Conservation (phyloP, 2,888 invertebrate species). For the Luffia ferchaultella region DNA sequence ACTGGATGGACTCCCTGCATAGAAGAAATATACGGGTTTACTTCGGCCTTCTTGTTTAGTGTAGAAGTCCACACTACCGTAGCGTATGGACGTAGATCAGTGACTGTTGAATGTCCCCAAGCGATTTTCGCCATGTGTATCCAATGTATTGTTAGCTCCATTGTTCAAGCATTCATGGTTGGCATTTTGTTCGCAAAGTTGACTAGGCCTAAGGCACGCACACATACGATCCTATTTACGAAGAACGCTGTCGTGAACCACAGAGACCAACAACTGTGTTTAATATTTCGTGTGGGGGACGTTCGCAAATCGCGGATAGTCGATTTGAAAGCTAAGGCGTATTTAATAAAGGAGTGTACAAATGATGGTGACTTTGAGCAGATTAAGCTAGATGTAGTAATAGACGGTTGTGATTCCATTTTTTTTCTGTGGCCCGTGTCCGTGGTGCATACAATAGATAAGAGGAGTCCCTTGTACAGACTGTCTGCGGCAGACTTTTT, state of each 20-base stretch:
- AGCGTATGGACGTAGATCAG: conserved; percentile 84
- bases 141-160: conserved; percentile 92
- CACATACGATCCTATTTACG: conserved; percentile 93
- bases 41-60: conserved; percentile 93
- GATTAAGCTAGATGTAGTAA: conserved; percentile 75
- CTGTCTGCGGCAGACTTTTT: conserved; percentile 90
- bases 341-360: conserved; percentile 80
- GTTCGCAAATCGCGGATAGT: conserved; percentile 95
- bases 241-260: conserved; percentile 88
- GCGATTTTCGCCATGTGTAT: conserved; percentile 94
- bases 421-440: conserved; percentile 98
- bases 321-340: conserved; percentile 87
- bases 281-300: conserved; percentile 94
- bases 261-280: conserved; percentile 83
- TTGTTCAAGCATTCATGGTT: conserved; percentile 83
- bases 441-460: conserved; percentile 89
- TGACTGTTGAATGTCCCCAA: conserved; percentile 92
- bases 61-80: conserved; percentile 97
- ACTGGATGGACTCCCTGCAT: conserved; percentile 86
- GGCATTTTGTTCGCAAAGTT: conserved; percentile 96
- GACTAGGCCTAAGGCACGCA: conserved; percentile 92
- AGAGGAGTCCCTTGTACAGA: conserved; percentile 85
- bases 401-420: conserved; percentile 88
- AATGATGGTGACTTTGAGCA: conserved; percentile 85
- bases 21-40: conserved; percentile 84